These are phyloP conservation scores for Megalopta genalis DNA, from an alignment of 1,140 invertebrate genomes.

Conservation along the genomic window DNA sequence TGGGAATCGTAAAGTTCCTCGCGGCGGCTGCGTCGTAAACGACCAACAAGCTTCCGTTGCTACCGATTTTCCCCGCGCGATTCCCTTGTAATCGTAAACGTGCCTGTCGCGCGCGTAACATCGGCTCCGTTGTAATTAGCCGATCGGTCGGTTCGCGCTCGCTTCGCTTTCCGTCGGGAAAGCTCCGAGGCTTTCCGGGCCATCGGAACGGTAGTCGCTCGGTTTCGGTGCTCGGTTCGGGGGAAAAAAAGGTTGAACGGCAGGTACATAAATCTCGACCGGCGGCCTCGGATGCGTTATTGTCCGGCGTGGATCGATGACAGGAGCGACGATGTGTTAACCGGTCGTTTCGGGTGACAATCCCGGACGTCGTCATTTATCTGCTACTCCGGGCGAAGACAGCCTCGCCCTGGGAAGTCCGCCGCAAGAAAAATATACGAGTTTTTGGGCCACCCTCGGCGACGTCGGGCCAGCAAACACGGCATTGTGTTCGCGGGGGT, in stretches of 20 bases:
- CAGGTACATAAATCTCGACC: slow-evolving; percentile 59
- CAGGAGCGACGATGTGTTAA: slow-evolving; percentile 65
- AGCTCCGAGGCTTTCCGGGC: background rate
- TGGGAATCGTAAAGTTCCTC: slow-evolving; percentile 55
- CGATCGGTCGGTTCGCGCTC: too few relatives aligned
- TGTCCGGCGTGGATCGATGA: slow-evolving; percentile 64
- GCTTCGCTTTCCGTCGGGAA: too few relatives aligned
- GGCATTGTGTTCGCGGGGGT: background rate
- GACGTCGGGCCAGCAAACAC: background rate
- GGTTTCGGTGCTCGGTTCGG: background rate
- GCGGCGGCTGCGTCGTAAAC: slow-evolving; percentile 11
- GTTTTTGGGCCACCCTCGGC: slow-evolving; percentile 61
- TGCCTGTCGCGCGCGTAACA: background rate
- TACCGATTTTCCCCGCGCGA: slow-evolving; percentile 1
- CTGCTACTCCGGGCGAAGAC: slow-evolving; percentile 54
- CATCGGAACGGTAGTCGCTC: slow-evolving; percentile 5
- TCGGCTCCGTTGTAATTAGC: too few relatives aligned
- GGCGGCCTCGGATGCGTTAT: slow-evolving; percentile 47
- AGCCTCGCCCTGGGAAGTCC: slow-evolving; percentile 61
- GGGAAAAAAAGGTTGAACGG: slow-evolving; percentile 42
- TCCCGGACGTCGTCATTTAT: slow-evolving; percentile 57
- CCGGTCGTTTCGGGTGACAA: slow-evolving; percentile 64
- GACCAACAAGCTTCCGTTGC: slow-evolving; percentile 18
- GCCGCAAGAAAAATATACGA: slow-evolving; percentile 62
- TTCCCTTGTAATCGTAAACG: background rate